phyloP scores from a whole-genome alignment of 1,140 invertebrate genomes.

The Notospermus geniculatus region DNA sequence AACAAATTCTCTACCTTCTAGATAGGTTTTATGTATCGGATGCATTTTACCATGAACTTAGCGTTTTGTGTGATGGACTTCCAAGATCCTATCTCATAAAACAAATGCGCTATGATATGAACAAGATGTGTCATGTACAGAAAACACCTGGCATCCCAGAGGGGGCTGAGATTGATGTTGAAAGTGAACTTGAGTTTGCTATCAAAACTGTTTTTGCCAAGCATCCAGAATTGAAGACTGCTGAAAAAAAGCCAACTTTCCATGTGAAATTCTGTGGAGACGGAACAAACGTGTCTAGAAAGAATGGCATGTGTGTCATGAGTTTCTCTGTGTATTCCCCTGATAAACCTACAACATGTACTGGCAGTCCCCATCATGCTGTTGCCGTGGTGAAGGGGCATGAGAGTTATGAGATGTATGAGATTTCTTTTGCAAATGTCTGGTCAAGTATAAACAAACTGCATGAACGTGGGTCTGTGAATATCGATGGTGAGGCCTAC shows the following conservation, averaged over 20 bases:
- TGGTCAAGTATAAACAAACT: neutral
- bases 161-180: conserved; percentile 2
- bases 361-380: conserved; percentile 1
- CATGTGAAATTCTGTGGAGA: conserved; percentile 5
- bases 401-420: conserved; percentile 8
- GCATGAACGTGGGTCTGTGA: neutral
- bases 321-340: no score
- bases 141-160: neutral
- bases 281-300: conserved; percentile 5
- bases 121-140: neutral
- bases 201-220: neutral
- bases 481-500: neutral
- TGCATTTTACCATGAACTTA: neutral
- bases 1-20: conserved; percentile 10
- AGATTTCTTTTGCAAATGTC: conserved; percentile 4
- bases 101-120: conserved; percentile 2
- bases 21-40: conserved; percentile 8
- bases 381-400: conserved; percentile 6
- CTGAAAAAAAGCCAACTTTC: neutral
- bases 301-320: neutral
- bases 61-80: neutral
- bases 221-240: conserved; percentile 4
- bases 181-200: neutral
- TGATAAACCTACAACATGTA: no score
- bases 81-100: conserved; percentile 3